Evolutionary conservation across 2,888 invertebrate genomes (phyloP), one percentile per base, ranked within the genome.

Genomic region (Homarus gammarus): DNA sequence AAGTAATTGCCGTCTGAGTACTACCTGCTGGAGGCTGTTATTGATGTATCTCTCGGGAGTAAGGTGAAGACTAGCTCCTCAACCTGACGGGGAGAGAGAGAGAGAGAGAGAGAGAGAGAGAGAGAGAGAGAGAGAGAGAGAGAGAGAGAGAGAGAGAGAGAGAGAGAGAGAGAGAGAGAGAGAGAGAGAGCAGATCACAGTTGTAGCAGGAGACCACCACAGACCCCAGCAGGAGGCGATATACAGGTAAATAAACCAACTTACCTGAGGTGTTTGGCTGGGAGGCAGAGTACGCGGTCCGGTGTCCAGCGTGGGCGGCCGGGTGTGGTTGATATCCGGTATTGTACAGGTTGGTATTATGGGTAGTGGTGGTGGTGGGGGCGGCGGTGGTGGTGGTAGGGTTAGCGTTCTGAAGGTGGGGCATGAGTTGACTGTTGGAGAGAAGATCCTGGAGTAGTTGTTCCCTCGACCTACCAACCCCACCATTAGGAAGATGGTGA

Each of bases 201-300:
- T 44, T 44, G 12, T n/a, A n/a, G n/a, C n/a, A n/a, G n/a, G n/a
- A n/a, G n/a, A n/a, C n/a, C n/a, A 18, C 10, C 10, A 56, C 18
- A 56, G 18, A 56, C 12, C 56, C 56, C 56, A n/a, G 31, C 5
- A 10, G 75, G 10, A 40, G 22, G 38, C 5, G 36, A 12, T 0
- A 75, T n/a, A n/a, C n/a, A n/a, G n/a, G n/a, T n/a, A n/a, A n/a
- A n/a, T n/a, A n/a, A n/a, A n/a, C n/a, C 18, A 44, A 73, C 87
- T 90, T 75, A 92, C 92, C 91, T 33, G 92, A 91, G 27, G 92
- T 90, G 85, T 89, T 92, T 61, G 91, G 89, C 93, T 94, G 95
- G 93, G 94, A 95, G 93, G 95, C 96, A 94, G 96, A 96, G 92
- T 96, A 96, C 93, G 95, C 95, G 93, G 95, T 95, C 94, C 95